Percentiles rank a stretch among this genome's conserved stretches.
Evolutionary conservation across 2,797 vertebrate genomes (phyloP).

Genomic region (Acrossocheilus fasciatus): DNA sequence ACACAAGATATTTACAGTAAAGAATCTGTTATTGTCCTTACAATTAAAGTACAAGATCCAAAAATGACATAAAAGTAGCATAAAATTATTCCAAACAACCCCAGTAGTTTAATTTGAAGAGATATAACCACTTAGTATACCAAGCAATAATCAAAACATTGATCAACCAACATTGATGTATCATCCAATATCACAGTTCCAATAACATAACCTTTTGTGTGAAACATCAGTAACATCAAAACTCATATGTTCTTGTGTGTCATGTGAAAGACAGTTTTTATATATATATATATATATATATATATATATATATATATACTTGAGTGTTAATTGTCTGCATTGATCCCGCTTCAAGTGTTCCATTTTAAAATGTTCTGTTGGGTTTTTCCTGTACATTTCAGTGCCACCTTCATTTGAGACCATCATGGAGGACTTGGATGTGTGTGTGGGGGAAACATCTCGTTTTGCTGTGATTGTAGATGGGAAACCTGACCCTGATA

Average conservation of each 20-base stretch:
- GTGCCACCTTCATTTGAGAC: slow-evolving; percentile 92
- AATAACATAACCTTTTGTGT: no score
- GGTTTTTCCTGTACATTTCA: slow-evolving; percentile 60
- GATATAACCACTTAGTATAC: no score
- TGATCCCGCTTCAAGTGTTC: not conserved
- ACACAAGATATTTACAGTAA: no score
- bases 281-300: no score
- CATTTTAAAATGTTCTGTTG: not conserved
- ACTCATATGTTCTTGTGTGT: not conserved
- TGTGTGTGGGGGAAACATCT: slow-evolving; percentile 83
- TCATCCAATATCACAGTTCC: not conserved
- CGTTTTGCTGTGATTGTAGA: slow-evolving; percentile 90
- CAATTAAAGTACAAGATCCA: no score
- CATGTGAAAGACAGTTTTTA: not conserved
- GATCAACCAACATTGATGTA: not conserved
- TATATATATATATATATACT: no score
- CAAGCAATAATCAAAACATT: not conserved
- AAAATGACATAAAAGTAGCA: no score
- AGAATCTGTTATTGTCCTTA: no score
- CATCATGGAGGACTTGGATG: slow-evolving; percentile 97
- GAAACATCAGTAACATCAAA: not conserved
- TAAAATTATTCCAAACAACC: not conserved
- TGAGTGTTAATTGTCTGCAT: not conserved
- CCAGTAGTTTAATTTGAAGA: not conserved
- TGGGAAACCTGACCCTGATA: slow-evolving; percentile 91